Evolutionary conservation across 2,797 vertebrate species (phyloP).

Genomic region (Chloroceryle amazona): DNA sequence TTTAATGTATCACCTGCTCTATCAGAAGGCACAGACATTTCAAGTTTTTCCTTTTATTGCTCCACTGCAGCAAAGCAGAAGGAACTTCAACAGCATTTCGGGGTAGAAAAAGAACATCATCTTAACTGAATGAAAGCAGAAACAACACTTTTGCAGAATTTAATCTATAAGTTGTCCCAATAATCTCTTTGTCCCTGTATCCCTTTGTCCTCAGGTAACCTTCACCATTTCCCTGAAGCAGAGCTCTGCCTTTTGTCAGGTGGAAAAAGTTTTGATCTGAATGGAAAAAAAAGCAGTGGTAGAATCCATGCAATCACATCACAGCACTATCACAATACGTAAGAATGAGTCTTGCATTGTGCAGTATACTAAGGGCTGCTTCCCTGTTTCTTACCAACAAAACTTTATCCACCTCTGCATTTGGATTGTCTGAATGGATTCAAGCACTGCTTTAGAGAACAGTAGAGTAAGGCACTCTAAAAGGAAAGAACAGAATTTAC

Average conservation of each 20-base stretch:
- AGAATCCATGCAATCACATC: background rate
- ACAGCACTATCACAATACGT: background rate
- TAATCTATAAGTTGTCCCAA: background rate
- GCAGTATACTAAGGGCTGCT: background rate
- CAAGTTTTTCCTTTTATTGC: background rate
- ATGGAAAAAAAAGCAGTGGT: background rate
- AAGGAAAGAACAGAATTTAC: background rate
- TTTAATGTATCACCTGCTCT: background rate
- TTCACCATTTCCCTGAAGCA: background rate
- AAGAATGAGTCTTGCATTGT: background rate
- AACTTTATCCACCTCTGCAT: background rate
- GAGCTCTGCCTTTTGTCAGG: background rate
- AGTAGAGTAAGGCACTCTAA: background rate
- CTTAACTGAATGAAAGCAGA: background rate
- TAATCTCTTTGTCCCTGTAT: background rate
- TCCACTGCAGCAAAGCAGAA: background rate
- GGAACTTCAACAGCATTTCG: background rate
- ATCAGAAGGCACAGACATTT: background rate
- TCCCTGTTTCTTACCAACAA: background rate
- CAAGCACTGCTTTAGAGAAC: background rate
- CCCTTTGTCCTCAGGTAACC: background rate
- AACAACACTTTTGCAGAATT: background rate
- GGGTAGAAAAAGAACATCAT: background rate
- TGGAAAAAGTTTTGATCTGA: background rate
- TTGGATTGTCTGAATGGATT: background rate